A percentile compares a stretch with the other conserved stretches of the same genome.
These are phyloP conservation scores for Morpho achilles DNA, from an alignment of 2,888 invertebrate genomes.

Conservation along the genomic window DNA sequence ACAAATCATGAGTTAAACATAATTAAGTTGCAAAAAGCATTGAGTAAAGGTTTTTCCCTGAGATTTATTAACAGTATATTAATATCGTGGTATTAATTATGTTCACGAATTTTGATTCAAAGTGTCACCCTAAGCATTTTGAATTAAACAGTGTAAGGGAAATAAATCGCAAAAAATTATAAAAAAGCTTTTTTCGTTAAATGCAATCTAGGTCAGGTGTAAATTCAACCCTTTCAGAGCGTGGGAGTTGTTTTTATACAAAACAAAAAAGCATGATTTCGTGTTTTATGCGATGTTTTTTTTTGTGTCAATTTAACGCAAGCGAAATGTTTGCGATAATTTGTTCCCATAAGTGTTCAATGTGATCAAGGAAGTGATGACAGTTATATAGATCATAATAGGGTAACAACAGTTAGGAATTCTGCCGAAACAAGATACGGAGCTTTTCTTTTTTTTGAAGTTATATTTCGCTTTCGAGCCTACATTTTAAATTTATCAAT, in stretches of 20 bases:
- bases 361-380: conserved; percentile 67
- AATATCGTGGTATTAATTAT: background rate
- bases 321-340: conserved; percentile 75
- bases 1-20: too few relatives aligned
- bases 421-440: background rate
- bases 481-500: too few relatives aligned
- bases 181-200: conserved; percentile 58
- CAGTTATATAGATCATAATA: conserved; percentile 53
- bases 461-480: too few relatives aligned
- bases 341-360: conserved; percentile 71
- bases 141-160: conserved; percentile 35
- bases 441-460: too few relatives aligned
- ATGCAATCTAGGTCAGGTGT: conserved; percentile 77
- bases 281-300: conserved; percentile 68
- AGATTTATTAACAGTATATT: too few relatives aligned
- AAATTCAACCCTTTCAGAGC: conserved; percentile 73
- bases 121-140: conserved; percentile 14
- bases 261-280: conserved; percentile 34
- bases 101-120: background rate
- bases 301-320: conserved; percentile 45
- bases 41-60: too few relatives aligned
- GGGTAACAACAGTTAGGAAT: conserved; percentile 54
- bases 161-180: conserved; percentile 67
- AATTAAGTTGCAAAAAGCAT: too few relatives aligned
- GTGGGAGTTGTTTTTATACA: conserved; percentile 71